Percentiles rank a stretch among this genome's conserved stretches.
phyloP scores from a whole-genome alignment of 2,888 invertebrate species.

The Vanessa cardui region DNA sequence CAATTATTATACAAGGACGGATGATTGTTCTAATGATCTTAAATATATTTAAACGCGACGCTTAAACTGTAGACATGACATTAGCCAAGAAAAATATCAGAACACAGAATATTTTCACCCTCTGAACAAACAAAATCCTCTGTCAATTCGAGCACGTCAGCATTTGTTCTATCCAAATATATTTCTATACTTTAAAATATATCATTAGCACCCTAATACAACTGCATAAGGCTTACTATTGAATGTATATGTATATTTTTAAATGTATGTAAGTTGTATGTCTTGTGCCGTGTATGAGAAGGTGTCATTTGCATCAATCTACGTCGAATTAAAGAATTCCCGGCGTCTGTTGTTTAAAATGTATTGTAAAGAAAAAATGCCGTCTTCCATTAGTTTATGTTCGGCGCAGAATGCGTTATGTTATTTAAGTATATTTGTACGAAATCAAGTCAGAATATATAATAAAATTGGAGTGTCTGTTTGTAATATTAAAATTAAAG shows the following conservation, averaged over 20 bases:
- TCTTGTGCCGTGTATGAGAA: constrained; percentile 53
- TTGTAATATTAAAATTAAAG: no score
- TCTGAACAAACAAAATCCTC: constrained; percentile 68
- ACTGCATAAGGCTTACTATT: constrained; percentile 23
- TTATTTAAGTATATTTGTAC: not conserved
- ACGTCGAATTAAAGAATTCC: constrained; percentile 71
- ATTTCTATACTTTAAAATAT: not conserved
- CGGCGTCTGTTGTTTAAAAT: constrained; percentile 46
- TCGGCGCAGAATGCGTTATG: not conserved
- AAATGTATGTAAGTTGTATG: constrained; percentile 29
- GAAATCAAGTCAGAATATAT: no score
- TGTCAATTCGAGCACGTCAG: constrained; percentile 73
- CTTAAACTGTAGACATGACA: constrained; percentile 47
- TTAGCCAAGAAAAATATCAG: constrained; percentile 51
- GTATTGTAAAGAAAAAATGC: constrained; percentile 12
- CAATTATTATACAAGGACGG: no score
- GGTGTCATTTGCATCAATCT: constrained; percentile 78
- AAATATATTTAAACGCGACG: constrained; percentile 5
- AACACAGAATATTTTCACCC: constrained; percentile 53
- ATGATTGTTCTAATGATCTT: not conserved
- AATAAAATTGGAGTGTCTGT: no score
- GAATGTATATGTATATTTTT: not conserved
- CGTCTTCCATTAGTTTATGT: not conserved
- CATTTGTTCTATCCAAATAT: constrained; percentile 40
- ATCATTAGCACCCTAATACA: constrained; percentile 28